phyloP scores from a whole-genome alignment of 2,888 invertebrate genomes.

The Nasonovia ribisnigri region DNA sequence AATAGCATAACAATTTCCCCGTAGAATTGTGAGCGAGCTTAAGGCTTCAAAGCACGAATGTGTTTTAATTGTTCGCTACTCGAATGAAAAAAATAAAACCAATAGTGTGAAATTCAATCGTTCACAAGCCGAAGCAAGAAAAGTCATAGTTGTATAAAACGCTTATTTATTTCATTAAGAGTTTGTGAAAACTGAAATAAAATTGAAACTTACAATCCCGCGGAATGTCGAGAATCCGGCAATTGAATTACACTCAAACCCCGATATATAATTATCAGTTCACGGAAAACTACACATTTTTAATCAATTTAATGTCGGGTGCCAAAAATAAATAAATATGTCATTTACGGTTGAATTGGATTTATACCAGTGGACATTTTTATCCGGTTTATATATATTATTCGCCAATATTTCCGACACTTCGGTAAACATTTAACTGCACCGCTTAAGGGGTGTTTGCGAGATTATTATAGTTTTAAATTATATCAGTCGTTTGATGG shows the following conservation, averaged over 20 bases:
- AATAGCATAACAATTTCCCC: background rate
- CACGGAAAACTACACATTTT: background rate
- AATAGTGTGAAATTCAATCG: background rate
- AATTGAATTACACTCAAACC: slow-evolving; percentile 5
- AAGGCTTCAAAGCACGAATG: slow-evolving; percentile 11
- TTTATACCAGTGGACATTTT: background rate
- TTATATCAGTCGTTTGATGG: background rate
- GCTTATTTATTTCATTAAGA: slow-evolving; percentile 22
- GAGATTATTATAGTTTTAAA: slow-evolving; percentile 6
- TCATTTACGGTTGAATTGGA: background rate
- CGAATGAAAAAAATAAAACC: background rate
- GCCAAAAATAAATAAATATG: background rate
- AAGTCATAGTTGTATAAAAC: background rate
- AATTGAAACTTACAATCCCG: background rate
- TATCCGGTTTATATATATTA: background rate
- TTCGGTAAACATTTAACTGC: background rate
- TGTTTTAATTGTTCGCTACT: slow-evolving; percentile 4
- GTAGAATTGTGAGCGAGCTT: background rate
- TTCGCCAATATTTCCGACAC: background rate
- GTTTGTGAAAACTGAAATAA: background rate
- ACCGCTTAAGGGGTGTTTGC: background rate
- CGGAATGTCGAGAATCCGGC: background rate
- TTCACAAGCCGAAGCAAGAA: background rate
- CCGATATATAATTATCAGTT: background rate
- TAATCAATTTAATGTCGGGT: background rate